Conservation (phyloP, 2,888 invertebrate species). For the Dynastes maya region DNA sequence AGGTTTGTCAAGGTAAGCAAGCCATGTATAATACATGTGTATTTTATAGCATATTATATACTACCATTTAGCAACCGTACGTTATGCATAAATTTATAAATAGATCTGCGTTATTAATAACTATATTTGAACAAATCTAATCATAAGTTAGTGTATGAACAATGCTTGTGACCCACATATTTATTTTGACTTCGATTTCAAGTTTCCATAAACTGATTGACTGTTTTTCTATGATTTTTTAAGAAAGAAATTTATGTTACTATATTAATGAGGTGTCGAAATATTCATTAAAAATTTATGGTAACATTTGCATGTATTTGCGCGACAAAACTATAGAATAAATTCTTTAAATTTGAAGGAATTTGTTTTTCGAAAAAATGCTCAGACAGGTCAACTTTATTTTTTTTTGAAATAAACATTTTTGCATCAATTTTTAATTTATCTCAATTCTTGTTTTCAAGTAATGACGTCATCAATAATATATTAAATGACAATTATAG, state of each 20-base stretch:
- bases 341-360: no score
- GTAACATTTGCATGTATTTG: no score
- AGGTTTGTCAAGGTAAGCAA: constrained; percentile 32
- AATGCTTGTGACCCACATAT: background rate
- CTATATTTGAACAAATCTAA: background rate
- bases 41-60: background rate
- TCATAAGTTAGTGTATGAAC: background rate
- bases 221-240: background rate
- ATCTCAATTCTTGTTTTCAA: no score
- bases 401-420: no score
- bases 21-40: constrained; percentile 1
- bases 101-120: background rate
- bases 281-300: no score
- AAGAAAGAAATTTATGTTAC: background rate
- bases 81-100: background rate
- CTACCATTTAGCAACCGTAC: background rate
- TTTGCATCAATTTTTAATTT: no score
- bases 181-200: background rate
- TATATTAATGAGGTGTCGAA: no score
- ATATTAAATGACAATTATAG: no score
- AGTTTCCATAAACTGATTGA: background rate
- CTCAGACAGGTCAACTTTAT: no score
- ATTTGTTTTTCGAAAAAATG: no score
- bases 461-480: no score
- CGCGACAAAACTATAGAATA: no score